Base-by-base conservation (phyloP, 2,888 invertebrate species). In the Ectobius pallidus region DNA sequence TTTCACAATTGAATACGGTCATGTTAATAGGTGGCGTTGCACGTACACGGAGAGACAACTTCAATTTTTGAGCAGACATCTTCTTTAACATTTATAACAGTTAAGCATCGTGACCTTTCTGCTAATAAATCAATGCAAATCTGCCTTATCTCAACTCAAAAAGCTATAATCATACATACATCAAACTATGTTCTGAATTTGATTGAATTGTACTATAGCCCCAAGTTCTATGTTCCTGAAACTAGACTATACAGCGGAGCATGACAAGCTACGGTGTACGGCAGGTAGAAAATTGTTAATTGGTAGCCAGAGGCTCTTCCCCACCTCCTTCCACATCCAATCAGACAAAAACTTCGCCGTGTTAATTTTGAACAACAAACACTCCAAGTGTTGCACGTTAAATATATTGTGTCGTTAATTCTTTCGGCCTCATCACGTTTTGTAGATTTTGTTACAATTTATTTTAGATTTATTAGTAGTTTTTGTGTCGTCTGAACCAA, bases 261-360 rank as follows among this genome's bases (percentile, higher is more conserved):
- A 22, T 55, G 55, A 58, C 58, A 58, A n/a, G 58, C 22, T n/a
- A 32, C 30, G 30, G 32, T 58, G 58, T 58, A 25, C 30, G 58
- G 52, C 58, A 58, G 58, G 58, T 58, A 58, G 58, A 58, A 58
- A 58, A 58, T 58, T 58, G 58, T 58, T 58, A 58, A 58, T 58
- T 58, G 58, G 58, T 58, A 30, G 58, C 58, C 14, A 0, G 25
- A 30, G 30, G 58, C 58, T 1, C n/a, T n/a, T n/a, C 46, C 30
- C 27, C 58, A 58, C 27, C 30, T 34, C 7, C 11, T 34, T 6
- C 34, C 34, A 11, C 34, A 6, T 30, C 30, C 58, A 27, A 27
- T 58, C 58, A 30, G 58, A 32, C 7, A 6, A 30, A 16, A 25
- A 30, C 58, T 58, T 11, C 16, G 32, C 30, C 16, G 58, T 58